phyloP scores from a whole-genome alignment of 2,113 vertebrate species.

The Phalacrocorax pelagicus region DNA sequence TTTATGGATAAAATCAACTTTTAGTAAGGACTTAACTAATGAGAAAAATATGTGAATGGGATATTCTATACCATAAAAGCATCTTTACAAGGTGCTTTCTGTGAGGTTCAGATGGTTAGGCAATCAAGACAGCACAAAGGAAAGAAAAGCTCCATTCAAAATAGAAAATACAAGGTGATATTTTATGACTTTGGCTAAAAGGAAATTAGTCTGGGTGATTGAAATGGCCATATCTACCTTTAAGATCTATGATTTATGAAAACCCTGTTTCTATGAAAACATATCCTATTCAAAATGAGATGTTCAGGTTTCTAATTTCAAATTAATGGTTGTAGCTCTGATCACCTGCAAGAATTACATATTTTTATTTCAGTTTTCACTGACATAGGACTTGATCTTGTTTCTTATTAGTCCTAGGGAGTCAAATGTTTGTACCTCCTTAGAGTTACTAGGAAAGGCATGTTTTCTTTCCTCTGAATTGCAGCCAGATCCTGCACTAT shows the following conservation, averaged over 20 bases:
- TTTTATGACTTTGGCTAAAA: not conserved
- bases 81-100: not conserved
- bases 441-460: not conserved
- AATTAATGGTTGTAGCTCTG: not conserved
- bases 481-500: not conserved
- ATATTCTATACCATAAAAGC: not conserved
- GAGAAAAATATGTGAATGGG: not conserved
- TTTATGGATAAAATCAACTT: not conserved
- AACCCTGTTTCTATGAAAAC: not conserved
- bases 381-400: not conserved
- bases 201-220: not conserved
- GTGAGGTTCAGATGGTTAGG: not conserved
- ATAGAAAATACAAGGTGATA: not conserved
- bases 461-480: constrained; percentile 1
- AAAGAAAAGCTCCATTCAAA: not conserved
- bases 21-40: not conserved
- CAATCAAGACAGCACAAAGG: not conserved
- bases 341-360: not conserved
- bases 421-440: not conserved
- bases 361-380: not conserved
- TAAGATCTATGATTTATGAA: not conserved
- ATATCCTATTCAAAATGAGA: not conserved
- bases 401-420: not conserved
- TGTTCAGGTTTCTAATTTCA: not conserved
- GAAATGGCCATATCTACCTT: not conserved